Conservation (phyloP, 1,140 invertebrate species). For the Gerris buenoi region DNA sequence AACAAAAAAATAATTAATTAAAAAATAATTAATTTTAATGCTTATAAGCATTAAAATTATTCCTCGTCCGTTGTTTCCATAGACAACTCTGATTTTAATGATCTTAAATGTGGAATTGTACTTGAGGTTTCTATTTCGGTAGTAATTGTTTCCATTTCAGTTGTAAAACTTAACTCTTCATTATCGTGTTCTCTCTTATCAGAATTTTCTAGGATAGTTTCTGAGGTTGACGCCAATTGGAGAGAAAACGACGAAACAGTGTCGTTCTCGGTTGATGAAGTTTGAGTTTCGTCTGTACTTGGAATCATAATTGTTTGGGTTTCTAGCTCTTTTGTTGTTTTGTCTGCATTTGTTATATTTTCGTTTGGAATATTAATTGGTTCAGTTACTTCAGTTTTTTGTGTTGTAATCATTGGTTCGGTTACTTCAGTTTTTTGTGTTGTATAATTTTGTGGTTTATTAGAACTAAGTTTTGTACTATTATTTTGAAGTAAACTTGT, state of each 20-base stretch:
- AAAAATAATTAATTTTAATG: background rate
- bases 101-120: background rate
- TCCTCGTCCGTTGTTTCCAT: background rate
- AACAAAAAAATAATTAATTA: background rate
- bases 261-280: background rate
- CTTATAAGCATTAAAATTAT: background rate
- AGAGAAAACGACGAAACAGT: background rate
- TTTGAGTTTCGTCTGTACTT: background rate
- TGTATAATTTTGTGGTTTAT: background rate
- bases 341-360: background rate
- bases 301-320: background rate
- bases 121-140: background rate
- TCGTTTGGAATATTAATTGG: background rate
- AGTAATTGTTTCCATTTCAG: background rate
- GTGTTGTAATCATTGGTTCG: no score
- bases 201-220: background rate
- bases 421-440: background rate
- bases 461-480: background rate
- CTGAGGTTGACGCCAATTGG: background rate
- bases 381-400: background rate
- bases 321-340: background rate
- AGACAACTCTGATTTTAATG: background rate
- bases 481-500: background rate
- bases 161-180: background rate
- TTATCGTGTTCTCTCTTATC: background rate